Percentiles rank a stretch among this genome's conserved stretches.
Evolutionary conservation across 2,797 vertebrate genomes (phyloP).

Genomic region (Enteromius paludinosus): DNA sequence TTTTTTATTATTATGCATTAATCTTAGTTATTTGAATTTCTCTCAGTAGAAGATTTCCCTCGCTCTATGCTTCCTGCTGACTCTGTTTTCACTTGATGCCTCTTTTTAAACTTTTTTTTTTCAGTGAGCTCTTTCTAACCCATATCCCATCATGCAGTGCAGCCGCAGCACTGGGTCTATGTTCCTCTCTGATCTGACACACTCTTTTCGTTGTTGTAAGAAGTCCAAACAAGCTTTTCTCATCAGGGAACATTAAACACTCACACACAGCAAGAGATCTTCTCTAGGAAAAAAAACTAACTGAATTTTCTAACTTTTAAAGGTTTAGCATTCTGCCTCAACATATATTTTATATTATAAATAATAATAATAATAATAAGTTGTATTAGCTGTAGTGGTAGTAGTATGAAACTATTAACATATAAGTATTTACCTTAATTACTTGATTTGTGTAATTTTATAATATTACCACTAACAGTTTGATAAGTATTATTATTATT

Average conservation of each 20-base stretch:
- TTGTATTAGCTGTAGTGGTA: too few species aligned
- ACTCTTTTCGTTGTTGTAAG: conserved; percentile 8
- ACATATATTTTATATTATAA: background rate
- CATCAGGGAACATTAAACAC: conserved; percentile 18
- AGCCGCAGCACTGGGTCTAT: background rate
- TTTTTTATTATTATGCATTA: background rate
- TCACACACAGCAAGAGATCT: background rate
- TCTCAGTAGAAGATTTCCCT: background rate
- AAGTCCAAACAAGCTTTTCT: background rate
- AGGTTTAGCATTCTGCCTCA: background rate
- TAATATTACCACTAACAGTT: background rate
- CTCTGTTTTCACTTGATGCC: background rate
- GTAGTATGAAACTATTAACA: background rate
- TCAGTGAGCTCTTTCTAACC: conserved; percentile 25
- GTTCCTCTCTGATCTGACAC: conserved; percentile 26
- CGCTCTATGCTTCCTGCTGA: background rate
- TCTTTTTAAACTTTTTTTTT: conserved; percentile 3
- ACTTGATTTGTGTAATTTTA: background rate
- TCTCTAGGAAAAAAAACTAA: background rate
- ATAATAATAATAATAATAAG: too few species aligned
- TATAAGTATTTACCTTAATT: background rate
- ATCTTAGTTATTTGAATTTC: background rate
- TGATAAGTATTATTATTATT: background rate
- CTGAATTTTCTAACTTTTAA: background rate
- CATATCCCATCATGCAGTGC: conserved; percentile 35